Conservation (phyloP, 1,140 invertebrate species). For the Pseudomyrmex concolor region DNA sequence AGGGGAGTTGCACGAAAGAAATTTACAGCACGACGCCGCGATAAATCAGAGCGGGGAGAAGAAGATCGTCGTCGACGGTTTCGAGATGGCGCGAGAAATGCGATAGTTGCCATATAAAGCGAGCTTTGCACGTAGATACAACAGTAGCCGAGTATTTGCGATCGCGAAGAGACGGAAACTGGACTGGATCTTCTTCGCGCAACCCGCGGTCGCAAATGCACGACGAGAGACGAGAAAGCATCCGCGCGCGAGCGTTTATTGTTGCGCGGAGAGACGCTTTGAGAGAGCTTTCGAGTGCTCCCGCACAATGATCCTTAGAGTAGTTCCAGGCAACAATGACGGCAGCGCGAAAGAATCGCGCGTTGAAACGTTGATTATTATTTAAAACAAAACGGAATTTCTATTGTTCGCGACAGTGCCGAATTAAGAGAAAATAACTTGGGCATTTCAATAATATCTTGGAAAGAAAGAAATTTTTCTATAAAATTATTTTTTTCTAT, state of each 20-base stretch:
- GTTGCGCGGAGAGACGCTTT: neutral
- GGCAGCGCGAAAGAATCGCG: conserved; percentile 44
- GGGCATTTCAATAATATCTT: too few relatives aligned
- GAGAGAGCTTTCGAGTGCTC: conserved; percentile 24
- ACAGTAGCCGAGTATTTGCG: conserved; percentile 18
- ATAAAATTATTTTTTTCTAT: too few relatives aligned
- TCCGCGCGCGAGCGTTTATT: conserved; percentile 48
- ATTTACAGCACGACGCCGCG: conserved; percentile 58
- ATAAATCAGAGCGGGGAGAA: conserved; percentile 67
- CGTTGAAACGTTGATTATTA: conserved; percentile 44
- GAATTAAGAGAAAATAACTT: neutral
- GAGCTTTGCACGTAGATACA: conserved; percentile 45
- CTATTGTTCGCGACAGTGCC: neutral
- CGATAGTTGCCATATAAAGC: conserved; percentile 69
- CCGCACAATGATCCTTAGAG: conserved; percentile 25
- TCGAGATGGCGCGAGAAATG: conserved; percentile 46
- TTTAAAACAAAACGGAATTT: conserved; percentile 9
- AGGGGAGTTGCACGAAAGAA: conserved; percentile 58
- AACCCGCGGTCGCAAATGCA: conserved; percentile 25
- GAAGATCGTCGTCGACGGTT: conserved; percentile 44
- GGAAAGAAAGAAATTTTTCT: neutral
- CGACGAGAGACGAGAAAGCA: conserved; percentile 31
- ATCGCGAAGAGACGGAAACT: conserved; percentile 57
- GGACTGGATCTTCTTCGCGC: conserved; percentile 41
- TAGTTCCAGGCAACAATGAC: conserved; percentile 54